Percentiles rank a stretch among this genome's conserved stretches.
These are phyloP conservation scores for Lerista edwardsae DNA, from an alignment of 2,797 vertebrate species.

Conservation along the genomic window DNA sequence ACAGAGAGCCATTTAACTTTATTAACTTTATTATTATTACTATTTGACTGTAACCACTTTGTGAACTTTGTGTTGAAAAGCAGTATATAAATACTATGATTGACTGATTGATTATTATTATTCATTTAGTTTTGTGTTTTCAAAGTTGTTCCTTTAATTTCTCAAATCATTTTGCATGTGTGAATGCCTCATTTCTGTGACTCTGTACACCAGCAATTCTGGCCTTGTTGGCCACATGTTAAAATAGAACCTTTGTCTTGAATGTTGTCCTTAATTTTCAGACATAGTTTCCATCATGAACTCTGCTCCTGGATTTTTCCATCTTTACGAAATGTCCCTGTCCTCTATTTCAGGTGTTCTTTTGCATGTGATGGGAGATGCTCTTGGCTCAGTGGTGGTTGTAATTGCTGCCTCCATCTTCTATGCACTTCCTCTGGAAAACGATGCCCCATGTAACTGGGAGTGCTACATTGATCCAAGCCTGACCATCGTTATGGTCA, in stretches of 20 bases:
- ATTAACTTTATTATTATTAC: too few relatives aligned
- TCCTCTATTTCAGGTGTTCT: constrained; percentile 80
- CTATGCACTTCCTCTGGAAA: constrained; percentile 76
- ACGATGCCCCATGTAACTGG: constrained; percentile 78
- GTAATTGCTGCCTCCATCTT: constrained; percentile 85
- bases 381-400: constrained; percentile 86
- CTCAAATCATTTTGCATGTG: background rate
- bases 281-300: background rate
- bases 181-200: background rate
- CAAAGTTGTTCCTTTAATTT: constrained; percentile 16
- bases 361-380: constrained; percentile 87
- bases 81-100: too few relatives aligned
- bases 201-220: background rate
- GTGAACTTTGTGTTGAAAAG: too few relatives aligned
- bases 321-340: background rate
- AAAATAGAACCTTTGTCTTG: background rate
- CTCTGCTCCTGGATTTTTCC: fast-evolving
- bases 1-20: too few relatives aligned
- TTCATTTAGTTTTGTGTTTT: constrained; percentile 10
- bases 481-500: constrained; percentile 84
- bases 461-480: constrained; percentile 88
- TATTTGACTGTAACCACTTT: too few relatives aligned
- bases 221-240: background rate
- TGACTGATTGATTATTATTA: too few relatives aligned
- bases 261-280: background rate